These are phyloP conservation scores for Pyralis farinalis DNA, from an alignment of 2,888 invertebrate species.

Conservation along the genomic window DNA sequence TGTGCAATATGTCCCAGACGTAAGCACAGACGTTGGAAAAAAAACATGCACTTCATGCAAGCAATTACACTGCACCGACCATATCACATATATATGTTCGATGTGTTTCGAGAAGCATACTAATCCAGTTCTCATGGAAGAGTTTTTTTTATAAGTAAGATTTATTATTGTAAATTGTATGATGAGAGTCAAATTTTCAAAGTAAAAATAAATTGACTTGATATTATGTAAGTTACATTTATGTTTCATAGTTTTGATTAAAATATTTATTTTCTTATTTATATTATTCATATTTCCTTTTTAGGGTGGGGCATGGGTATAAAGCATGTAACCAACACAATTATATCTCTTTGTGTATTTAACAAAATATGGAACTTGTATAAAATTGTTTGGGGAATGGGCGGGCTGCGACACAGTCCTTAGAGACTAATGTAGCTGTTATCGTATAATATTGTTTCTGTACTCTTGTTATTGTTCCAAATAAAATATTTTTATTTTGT, in stretches of 20 bases:
- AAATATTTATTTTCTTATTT: neutral
- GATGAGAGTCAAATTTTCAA: neutral
- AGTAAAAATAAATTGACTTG: neutral
- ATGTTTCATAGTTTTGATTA: constrained; percentile 2
- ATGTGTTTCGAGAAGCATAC: constrained; percentile 1
- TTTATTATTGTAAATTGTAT: neutral
- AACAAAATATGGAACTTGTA: no score
- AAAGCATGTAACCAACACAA: no score
- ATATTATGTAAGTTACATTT: neutral
- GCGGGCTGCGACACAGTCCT: no score
- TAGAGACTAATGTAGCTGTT: no score
- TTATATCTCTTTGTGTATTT: no score
- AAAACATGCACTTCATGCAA: neutral
- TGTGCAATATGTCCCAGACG: neutral
- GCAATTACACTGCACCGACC: neutral
- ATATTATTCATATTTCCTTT: no score
- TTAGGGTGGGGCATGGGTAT: no score
- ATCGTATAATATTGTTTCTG: no score
- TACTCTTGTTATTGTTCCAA: no score
- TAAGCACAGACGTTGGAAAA: neutral
- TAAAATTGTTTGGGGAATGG: no score
- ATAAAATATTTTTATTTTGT: no score
- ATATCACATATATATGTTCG: neutral
- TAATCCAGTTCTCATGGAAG: neutral
- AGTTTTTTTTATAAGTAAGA: neutral